Conservation (phyloP, 1,140 invertebrate species). For the Ptiloglossa arizonensis region DNA sequence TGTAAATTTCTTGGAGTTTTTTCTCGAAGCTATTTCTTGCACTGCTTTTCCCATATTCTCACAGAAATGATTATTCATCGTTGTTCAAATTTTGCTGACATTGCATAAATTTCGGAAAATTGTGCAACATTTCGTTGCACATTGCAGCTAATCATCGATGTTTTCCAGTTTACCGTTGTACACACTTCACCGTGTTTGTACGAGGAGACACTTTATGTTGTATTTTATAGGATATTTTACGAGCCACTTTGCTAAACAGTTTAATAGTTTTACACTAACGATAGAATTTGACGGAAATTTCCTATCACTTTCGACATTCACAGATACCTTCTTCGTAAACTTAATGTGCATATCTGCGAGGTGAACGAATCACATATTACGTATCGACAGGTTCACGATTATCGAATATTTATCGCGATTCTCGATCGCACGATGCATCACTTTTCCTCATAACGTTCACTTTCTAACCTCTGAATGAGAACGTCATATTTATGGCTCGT, state of each 20-base stretch:
- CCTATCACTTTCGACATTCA: neutral
- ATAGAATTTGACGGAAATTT: neutral
- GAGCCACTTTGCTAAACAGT: neutral
- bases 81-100: neutral
- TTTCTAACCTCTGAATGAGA: conserved; percentile 6
- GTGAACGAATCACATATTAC: neutral
- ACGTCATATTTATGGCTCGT: neutral
- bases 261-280: neutral
- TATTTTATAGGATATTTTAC: neutral
- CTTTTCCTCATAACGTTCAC: conserved; percentile 25
- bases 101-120: neutral
- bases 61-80: neutral
- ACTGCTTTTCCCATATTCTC: neutral
- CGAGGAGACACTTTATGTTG: neutral
- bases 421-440: neutral
- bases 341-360: no score
- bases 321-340: neutral
- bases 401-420: conserved; percentile 3
- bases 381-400: neutral
- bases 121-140: neutral
- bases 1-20: neutral
- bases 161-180: neutral
- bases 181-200: neutral
- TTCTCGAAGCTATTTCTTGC: neutral
- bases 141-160: neutral